Conservation (phyloP, 2,113 vertebrate species). For the Myotis davidii region DNA sequence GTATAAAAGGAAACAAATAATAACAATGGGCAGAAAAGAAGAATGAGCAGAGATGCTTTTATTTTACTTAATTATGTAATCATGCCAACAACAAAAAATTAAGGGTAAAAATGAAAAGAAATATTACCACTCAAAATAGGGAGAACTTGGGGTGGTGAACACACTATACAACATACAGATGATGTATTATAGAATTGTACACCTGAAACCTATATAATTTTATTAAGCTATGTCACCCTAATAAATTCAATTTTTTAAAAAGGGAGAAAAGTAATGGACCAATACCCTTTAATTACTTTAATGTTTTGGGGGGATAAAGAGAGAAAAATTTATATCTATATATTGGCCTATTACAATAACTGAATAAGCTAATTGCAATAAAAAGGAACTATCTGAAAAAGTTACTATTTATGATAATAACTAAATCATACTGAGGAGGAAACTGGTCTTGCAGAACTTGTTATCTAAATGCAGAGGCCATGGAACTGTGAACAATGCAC, state of each 20-base stretch:
- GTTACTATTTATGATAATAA: background rate
- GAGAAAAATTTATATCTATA: background rate
- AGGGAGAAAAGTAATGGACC: background rate
- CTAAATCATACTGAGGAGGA: background rate
- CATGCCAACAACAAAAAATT: background rate
- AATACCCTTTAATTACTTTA: background rate
- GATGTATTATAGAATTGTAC: background rate
- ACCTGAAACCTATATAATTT: background rate
- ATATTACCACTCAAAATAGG: background rate
- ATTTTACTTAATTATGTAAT: background rate
- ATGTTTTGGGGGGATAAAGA: background rate
- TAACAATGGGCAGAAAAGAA: background rate
- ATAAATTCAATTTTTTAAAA: background rate
- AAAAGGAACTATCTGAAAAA: background rate
- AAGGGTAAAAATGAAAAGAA: conserved; percentile 11
- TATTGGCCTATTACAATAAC: background rate
- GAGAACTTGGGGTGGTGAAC: background rate
- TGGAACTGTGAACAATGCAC: no score
- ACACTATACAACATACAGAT: background rate
- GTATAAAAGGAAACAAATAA: conserved; percentile 18
- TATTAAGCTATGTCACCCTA: no score
- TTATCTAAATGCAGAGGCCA: no score
- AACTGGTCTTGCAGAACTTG: no score
- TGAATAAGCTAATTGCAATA: background rate
- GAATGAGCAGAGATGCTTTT: background rate